phyloP scores from a whole-genome alignment of 2,113 vertebrate species.

The Heterochromis multidens region DNA sequence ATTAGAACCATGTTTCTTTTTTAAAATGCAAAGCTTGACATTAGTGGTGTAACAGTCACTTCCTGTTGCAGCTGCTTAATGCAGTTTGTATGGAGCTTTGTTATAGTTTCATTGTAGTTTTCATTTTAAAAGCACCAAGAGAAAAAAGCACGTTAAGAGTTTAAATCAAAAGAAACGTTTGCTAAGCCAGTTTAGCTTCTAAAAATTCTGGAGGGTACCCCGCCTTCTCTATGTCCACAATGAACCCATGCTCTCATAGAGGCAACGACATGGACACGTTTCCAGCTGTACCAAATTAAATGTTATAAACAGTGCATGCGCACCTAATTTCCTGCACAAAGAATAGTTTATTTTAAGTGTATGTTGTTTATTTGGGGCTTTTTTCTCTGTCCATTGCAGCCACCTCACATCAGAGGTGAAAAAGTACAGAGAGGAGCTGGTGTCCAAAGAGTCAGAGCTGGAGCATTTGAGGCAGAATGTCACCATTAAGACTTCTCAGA shows the following conservation, averaged over 20 bases:
- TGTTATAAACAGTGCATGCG: not conserved
- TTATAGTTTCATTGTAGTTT: not conserved
- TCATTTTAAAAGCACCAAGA: not conserved
- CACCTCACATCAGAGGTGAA: conserved; percentile 80
- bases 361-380: not conserved
- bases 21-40: not conserved
- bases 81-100: not conserved
- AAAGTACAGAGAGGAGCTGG: conserved; percentile 78
- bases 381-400: conserved; percentile 56
- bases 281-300: not conserved
- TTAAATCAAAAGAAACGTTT: not conserved
- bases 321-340: not conserved
- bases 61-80: not conserved
- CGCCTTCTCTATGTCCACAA: not conserved
- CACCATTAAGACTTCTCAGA: conserved; percentile 73
- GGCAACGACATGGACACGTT: conserved; percentile 22
- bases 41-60: not conserved
- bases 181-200: not conserved
- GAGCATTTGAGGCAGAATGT: conserved; percentile 77
- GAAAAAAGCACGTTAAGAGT: not conserved
- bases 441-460: conserved; percentile 79
- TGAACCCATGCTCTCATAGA: conserved; percentile 42
- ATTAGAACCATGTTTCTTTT: not conserved
- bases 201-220: not conserved
- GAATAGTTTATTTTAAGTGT: rapidly evolving